phyloP scores from a whole-genome alignment of 2,888 invertebrate species.

The Ametastegia equiseti region DNA sequence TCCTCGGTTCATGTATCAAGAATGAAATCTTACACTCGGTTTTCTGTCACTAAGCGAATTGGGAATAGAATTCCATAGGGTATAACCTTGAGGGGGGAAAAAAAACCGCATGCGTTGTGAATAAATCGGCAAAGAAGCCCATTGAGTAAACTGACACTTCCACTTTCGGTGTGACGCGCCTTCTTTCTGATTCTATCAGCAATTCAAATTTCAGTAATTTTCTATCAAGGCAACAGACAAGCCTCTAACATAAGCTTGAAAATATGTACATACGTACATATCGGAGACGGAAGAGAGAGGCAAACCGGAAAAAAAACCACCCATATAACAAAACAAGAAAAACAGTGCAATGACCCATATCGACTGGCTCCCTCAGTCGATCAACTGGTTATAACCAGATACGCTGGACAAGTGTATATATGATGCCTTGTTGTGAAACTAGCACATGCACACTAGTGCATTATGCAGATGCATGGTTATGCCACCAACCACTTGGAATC shows the following conservation, averaged over 20 bases:
- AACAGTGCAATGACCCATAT: conserved; percentile 64
- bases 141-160: too few relatives aligned
- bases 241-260: background rate
- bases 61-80: too few relatives aligned
- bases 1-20: too few relatives aligned
- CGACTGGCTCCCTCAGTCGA: conserved; percentile 59
- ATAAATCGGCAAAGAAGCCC: too few relatives aligned
- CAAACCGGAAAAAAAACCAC: conserved; percentile 19
- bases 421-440: background rate
- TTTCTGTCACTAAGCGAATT: too few relatives aligned
- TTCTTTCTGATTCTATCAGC: background rate
- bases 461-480: background rate
- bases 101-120: too few relatives aligned
- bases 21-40: too few relatives aligned
- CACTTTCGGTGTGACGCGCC: too few relatives aligned
- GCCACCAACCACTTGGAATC: background rate
- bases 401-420: background rate
- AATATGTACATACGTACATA: background rate
- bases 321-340: background rate
- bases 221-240: too few relatives aligned
- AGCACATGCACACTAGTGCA: background rate
- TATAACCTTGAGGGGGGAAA: too few relatives aligned
- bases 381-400: conserved; percentile 63
- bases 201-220: background rate
- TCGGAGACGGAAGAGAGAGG: background rate